Evolutionary conservation across 2,113 vertebrate genomes (phyloP).

Genomic region (Mohoua ochrocephala): DNA sequence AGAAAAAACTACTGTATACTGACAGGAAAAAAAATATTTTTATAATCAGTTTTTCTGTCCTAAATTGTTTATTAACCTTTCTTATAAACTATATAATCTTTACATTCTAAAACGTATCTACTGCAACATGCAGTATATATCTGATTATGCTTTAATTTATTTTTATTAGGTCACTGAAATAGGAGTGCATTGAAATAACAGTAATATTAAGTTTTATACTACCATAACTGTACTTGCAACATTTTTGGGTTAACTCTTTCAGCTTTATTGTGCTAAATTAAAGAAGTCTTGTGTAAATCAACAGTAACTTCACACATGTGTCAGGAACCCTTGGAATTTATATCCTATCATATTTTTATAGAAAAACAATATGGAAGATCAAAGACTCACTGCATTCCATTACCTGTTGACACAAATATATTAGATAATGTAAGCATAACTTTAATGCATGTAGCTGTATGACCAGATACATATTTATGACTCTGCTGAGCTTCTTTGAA

Average conservation of each 20-base stretch:
- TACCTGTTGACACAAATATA: neutral
- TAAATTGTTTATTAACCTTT: slow-evolving; percentile 31
- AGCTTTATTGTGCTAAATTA: slow-evolving; percentile 5
- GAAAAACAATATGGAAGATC: neutral
- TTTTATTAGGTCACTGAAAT: slow-evolving; percentile 28
- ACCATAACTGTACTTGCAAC: neutral
- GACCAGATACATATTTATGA: neutral
- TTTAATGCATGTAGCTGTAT: neutral
- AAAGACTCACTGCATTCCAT: neutral
- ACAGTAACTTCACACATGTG: slow-evolving; percentile 1
- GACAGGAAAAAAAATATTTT: neutral
- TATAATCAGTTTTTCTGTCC: slow-evolving; percentile 11
- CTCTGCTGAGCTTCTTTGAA: neutral
- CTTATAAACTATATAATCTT: slow-evolving; percentile 22
- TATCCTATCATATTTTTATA: neutral
- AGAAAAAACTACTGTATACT: slow-evolving; percentile 23
- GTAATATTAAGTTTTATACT: slow-evolving; percentile 1
- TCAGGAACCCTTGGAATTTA: slow-evolving; percentile 40
- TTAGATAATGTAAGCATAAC: neutral
- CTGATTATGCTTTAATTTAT: slow-evolving; percentile 40
- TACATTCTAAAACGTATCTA: slow-evolving; percentile 8
- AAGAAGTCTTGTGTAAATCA: slow-evolving; percentile 21
- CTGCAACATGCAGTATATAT: neutral
- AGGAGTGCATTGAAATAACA: neutral
- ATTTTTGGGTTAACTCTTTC: slow-evolving; percentile 44